Evolutionary conservation across 1,140 invertebrate genomes (phyloP), one percentile per base, ranked within the genome.

Genomic region (Marisa cornuarietis): DNA sequence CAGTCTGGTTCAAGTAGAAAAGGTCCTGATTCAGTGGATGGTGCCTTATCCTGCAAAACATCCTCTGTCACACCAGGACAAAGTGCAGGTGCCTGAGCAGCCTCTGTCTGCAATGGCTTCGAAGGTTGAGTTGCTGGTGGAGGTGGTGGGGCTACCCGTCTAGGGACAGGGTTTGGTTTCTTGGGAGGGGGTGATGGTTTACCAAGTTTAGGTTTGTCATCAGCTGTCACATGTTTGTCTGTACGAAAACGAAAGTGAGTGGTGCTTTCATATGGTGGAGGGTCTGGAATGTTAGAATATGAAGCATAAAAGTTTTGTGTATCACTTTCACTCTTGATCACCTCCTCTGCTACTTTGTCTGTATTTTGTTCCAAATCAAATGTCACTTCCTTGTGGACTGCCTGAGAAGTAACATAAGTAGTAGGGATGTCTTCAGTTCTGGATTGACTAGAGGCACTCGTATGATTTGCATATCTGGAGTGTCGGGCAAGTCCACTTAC

Each of bases 101-200:
- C 78, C 42, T 71, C 26, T 51, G 22, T 22, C 22, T 51, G 18
- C 13, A 20, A 66, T 14, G 78, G 61, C 22, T 74, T 78, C 14
- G 58, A 71, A 16, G 72, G 71, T 24, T 66, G 73, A 66, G 75
- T 18, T 77, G 69, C 68, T 71, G 65, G 71, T 42, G 79, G 79
- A 31, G 79, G 82, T 61, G 82, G 77, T 18, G 79, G 75, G 22
- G 83, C 76, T 22, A 74, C 66, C 58, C 78, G 52, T 76, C 75
- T 72, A 51, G 83, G 74, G 31, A 82, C 63, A 65, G 83, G 69
- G 71, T 63, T 76, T n/a, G 81, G 82, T 81, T 83, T 85, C 61
- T 71, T 79, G 13, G 81, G 76, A 26, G 82, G 73, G 20, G 80
- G 81, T 26, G 82, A 75, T 71, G 65, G 62, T 66, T 74, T 75